Base-by-base conservation (phyloP, 1,140 invertebrate genomes). In the Vanessa tameamea region DNA sequence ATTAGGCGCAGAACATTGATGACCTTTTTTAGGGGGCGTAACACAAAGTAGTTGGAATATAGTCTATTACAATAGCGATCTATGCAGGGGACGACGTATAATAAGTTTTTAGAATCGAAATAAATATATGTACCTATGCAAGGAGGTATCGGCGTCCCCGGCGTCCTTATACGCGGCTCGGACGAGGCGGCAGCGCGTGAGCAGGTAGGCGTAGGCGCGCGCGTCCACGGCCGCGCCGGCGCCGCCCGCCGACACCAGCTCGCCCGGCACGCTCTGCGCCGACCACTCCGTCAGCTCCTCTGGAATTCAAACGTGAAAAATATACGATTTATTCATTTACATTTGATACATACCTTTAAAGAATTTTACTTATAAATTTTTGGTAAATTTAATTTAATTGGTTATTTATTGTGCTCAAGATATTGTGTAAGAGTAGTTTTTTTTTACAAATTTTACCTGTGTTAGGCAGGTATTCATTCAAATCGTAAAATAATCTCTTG, bases 261-360 rank as follows among this genome's bases (percentile, higher is more conserved):
- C 89, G 1, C 86, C 70, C 1, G 86, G 84, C 0, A 88, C 9
- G 16, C 85, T 79, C 53, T 83, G 75, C 26, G 55, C 69, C 12
- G 82, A 81, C 91, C 91, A 92, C 69, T 87, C 87, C 23, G 85
- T 73, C 65, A 93, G 68, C 69, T 92, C 89, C 26, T 92, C 92
- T 93, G 80, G 9, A 86, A 87, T 73, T 61, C 1, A 9, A 3
- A 43, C 37, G 37, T 1, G 26, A 43, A 69, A 23, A 16, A 72
- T 69, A 20, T 61, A 64, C 12, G 47, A 68, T 64, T 59, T 26
- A 31, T 31, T 31, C 20, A 20, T 20, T 20, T 20, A 20, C 1
- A 20, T 0, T 20, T 20, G 20, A 20, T 20, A 20, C 20, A n/a
- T n/a, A n/a, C n/a, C n/a, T n/a, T n/a, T n/a, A n/a, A n/a, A n/a